Evolutionary conservation across 2,797 vertebrate species (phyloP).

Genomic region (Girardinus metallicus): DNA sequence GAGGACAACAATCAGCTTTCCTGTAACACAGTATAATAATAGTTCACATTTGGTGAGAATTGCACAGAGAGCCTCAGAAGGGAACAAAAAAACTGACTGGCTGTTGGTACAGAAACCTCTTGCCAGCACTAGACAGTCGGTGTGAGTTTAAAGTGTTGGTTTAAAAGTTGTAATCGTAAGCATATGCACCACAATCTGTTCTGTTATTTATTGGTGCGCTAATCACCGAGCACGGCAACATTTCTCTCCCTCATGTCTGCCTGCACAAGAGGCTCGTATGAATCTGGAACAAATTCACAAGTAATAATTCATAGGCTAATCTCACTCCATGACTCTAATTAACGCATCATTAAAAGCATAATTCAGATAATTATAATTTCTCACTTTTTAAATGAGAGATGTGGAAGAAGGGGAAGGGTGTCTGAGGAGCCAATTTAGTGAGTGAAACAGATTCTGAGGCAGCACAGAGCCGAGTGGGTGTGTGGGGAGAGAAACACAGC

Average conservation of each 20-base stretch:
- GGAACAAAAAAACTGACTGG: conserved; percentile 59
- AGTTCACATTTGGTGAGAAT: conserved; percentile 69
- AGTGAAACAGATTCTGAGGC: conserved; percentile 77
- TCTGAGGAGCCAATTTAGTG: conserved; percentile 82
- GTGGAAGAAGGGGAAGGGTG: conserved; percentile 76
- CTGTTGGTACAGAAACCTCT: conserved; percentile 59
- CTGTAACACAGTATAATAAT: conserved; percentile 62
- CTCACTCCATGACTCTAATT: conserved; percentile 90
- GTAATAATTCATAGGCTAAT: conserved; percentile 88
- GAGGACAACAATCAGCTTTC: conserved; percentile 45
- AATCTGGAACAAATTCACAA: conserved; percentile 85
- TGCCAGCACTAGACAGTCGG: conserved; percentile 68
- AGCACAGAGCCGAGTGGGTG: conserved; percentile 51
- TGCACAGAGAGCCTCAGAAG: conserved; percentile 55
- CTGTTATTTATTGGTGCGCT: conserved; percentile 81
- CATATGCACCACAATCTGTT: conserved; percentile 87
- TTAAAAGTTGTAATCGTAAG: conserved; percentile 84
- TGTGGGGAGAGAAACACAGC: conserved; percentile 46
- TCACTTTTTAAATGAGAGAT: conserved; percentile 88
- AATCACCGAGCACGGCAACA: conserved; percentile 78
- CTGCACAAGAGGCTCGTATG: conserved; percentile 57
- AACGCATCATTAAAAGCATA: conserved; percentile 93
- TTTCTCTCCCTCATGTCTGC: conserved; percentile 56
- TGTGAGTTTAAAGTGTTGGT: conserved; percentile 78
- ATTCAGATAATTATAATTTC: conserved; percentile 92